Conservation (phyloP, 2,113 vertebrate species). For the Petrocephalus zakoni region DNA sequence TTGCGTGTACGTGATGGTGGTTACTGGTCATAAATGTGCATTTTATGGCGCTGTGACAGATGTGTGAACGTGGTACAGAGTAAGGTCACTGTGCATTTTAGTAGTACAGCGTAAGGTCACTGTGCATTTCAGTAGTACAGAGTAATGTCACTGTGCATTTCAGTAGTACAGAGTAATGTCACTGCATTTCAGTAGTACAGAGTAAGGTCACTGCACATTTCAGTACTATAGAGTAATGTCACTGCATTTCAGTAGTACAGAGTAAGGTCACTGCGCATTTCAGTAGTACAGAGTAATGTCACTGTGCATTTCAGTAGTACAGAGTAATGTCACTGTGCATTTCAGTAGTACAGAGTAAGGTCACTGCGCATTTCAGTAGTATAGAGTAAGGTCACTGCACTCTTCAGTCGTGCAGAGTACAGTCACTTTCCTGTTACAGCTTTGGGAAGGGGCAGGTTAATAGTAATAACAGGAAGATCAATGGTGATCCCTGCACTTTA, state of each 20-base stretch:
- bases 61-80: neutral
- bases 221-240: neutral
- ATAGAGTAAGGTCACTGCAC: neutral
- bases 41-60: neutral
- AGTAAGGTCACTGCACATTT: neutral
- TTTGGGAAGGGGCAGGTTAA: neutral
- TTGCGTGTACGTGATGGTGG: neutral
- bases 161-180: neutral
- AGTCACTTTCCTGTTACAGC: neutral
- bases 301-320: neutral
- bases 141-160: neutral
- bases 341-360: neutral
- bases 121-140: neutral
- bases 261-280: neutral
- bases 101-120: neutral
- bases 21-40: neutral
- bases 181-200: neutral
- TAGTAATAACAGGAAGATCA: neutral
- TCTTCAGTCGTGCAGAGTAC: neutral
- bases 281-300: neutral
- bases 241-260: neutral
- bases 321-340: neutral
- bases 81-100: neutral
- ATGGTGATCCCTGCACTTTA: slow-evolving; percentile 12
- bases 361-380: neutral